Percentiles rank a stretch among this genome's conserved stretches.
Evolutionary conservation across 2,888 invertebrate species (phyloP).

Genomic region (Lycia hirtaria): DNA sequence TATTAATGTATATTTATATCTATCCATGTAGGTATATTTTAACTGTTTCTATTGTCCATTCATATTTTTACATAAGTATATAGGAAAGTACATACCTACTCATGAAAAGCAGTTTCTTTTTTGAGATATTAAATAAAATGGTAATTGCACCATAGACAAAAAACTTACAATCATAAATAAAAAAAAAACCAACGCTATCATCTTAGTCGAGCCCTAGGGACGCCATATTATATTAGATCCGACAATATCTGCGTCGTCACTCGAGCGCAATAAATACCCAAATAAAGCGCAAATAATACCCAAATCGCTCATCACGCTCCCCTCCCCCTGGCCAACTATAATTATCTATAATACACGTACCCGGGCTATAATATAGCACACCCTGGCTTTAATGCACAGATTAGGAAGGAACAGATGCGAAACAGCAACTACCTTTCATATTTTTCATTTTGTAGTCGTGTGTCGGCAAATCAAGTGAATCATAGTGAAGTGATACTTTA

Average conservation of each 20-base stretch:
- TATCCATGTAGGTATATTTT: no score
- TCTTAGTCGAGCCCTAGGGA: constrained; percentile 65
- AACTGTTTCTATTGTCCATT: no score
- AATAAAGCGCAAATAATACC: constrained; percentile 89
- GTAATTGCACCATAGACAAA: no score
- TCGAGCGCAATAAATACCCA: constrained; percentile 87
- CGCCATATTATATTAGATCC: constrained; percentile 67
- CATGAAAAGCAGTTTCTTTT: no score
- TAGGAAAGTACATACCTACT: no score
- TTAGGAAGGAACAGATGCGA: background rate
- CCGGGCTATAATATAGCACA: constrained; percentile 56
- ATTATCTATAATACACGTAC: constrained; percentile 73
- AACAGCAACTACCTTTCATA: background rate
- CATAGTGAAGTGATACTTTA: no score
- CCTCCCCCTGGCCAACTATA: constrained; percentile 75
- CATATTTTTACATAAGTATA: no score
- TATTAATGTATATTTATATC: no score
- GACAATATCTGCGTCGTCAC: constrained; percentile 84
- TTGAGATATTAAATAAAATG: no score
- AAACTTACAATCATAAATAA: no score
- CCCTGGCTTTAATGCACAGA: constrained; percentile 60
- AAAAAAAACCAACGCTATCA: background rate
- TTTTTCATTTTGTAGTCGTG: no score
- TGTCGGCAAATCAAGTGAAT: no score
- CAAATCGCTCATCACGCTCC: constrained; percentile 84